Percentiles rank a stretch among this genome's conserved stretches.
These are phyloP conservation scores for Eulithis prunata DNA, from an alignment of 2,888 invertebrate species.

Conservation along the genomic window DNA sequence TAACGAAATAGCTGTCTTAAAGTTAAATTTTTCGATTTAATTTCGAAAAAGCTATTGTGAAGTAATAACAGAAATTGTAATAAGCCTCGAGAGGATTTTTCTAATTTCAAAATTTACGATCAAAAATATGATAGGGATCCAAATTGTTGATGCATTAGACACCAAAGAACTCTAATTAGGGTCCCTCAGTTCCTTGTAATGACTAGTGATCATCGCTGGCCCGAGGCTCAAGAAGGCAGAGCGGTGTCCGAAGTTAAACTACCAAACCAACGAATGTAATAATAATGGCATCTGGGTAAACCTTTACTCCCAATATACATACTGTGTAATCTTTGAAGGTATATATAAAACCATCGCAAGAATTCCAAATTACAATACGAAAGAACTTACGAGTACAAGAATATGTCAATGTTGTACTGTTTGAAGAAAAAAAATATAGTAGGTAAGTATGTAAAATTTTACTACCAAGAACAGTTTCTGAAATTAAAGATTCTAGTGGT, in stretches of 20 bases:
- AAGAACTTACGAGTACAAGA: too few relatives aligned
- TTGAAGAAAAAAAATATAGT: too few relatives aligned
- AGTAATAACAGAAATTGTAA: slow-evolving; percentile 8
- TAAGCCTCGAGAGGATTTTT: slow-evolving; percentile 20
- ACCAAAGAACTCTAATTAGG: slow-evolving; percentile 54
- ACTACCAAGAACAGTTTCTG: slow-evolving; percentile 5
- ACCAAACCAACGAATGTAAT: slow-evolving; percentile 39
- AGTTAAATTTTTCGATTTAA: neutral
- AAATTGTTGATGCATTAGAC: slow-evolving; percentile 48
- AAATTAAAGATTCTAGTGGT: slow-evolving; percentile 2
- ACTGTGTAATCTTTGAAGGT: neutral
- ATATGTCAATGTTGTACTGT: neutral
- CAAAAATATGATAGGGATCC: slow-evolving; percentile 36
- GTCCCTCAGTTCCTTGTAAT: slow-evolving; percentile 49
- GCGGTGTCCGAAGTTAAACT: slow-evolving; percentile 33
- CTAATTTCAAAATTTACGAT: slow-evolving; percentile 29
- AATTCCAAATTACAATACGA: too few relatives aligned
- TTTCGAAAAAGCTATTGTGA: neutral
- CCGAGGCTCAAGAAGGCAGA: slow-evolving; percentile 40
- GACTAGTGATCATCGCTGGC: slow-evolving; percentile 52
- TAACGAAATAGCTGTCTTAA: neutral
- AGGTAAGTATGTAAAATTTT: neutral
- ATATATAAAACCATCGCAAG: too few relatives aligned
- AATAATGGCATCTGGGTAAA: slow-evolving; percentile 46
- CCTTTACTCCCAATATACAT: slow-evolving; percentile 17